Evolutionary conservation across 1,140 invertebrate species (phyloP).

Genomic region (Pseudomyrmex pallidus): DNA sequence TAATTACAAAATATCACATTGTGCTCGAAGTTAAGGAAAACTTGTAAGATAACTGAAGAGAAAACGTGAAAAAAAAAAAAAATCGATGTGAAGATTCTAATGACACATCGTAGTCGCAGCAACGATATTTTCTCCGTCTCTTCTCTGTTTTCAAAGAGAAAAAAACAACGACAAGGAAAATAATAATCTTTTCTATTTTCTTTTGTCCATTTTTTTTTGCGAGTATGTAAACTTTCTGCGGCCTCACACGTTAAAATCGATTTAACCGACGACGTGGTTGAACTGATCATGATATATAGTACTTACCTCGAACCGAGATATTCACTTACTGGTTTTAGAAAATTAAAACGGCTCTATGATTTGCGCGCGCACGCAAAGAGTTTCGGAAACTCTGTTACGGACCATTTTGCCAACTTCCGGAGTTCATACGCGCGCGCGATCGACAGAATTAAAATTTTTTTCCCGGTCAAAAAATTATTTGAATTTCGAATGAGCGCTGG

Average conservation of each 20-base stretch:
- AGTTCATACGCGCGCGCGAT: too few species aligned
- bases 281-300: neutral
- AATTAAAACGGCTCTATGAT: conserved; percentile 34
- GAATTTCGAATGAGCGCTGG: too few species aligned
- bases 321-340: conserved; percentile 17
- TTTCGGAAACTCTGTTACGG: neutral
- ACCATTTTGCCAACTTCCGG: neutral
- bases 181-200: neutral
- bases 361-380: neutral
- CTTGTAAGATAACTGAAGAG: neutral
- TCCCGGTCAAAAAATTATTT: too few species aligned
- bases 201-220: neutral
- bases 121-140: neutral
- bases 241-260: neutral
- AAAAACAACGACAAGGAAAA: neutral
- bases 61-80: neutral
- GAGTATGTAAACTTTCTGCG: neutral
- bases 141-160: neutral
- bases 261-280: conserved; percentile 1
- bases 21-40: neutral
- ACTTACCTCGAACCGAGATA: conserved; percentile 46
- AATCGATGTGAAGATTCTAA: neutral
- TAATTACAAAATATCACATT: neutral
- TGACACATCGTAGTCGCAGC: neutral
- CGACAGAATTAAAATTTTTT: too few species aligned